Percentiles rank a stretch among this genome's conserved stretches.
Conservation (phyloP, 35 echinoderm and acorn worm species). For the Strongylocentrotus purpuratus region DNA sequence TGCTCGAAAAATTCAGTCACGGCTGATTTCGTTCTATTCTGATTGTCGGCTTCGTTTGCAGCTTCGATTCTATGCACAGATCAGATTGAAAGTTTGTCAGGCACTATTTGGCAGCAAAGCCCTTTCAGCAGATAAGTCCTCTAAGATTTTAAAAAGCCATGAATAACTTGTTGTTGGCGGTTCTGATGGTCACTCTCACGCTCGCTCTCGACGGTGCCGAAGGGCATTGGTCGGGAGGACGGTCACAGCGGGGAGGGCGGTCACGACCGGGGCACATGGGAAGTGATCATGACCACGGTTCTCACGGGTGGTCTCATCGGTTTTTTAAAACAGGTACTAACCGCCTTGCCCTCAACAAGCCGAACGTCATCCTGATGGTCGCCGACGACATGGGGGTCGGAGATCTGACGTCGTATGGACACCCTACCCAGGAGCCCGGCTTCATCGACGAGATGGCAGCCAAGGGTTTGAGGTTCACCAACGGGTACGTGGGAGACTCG, state of each 20-base stretch:
- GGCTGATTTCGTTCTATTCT: too few relatives aligned
- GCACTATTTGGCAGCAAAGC: too few relatives aligned
- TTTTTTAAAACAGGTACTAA: neutral
- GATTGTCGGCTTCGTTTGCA: too few relatives aligned
- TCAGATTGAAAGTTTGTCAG: too few relatives aligned
- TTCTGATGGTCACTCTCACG: neutral
- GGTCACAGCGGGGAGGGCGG: too few relatives aligned
- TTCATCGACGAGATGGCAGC: constrained; percentile 68
- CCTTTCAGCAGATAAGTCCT: too few relatives aligned
- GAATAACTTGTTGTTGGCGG: neutral
- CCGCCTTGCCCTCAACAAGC: constrained; percentile 56
- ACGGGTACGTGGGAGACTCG: constrained; percentile 76
- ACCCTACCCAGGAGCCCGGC: constrained; percentile 78
- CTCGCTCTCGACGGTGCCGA: neutral
- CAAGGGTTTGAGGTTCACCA: constrained; percentile 76
- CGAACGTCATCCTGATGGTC: constrained; percentile 70
- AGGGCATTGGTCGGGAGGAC: neutral
- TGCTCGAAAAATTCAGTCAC: too few relatives aligned
- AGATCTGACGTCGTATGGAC: constrained; percentile 73
- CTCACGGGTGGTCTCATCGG: neutral
- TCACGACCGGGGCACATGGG: too few relatives aligned
- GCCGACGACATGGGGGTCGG: constrained; percentile 84
- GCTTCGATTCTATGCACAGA: too few relatives aligned
- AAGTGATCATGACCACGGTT: neutral
- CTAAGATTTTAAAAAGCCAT: neutral